phyloP scores from a whole-genome alignment of 2,888 invertebrate species.

The Scelioninae gen. 1 region DNA sequence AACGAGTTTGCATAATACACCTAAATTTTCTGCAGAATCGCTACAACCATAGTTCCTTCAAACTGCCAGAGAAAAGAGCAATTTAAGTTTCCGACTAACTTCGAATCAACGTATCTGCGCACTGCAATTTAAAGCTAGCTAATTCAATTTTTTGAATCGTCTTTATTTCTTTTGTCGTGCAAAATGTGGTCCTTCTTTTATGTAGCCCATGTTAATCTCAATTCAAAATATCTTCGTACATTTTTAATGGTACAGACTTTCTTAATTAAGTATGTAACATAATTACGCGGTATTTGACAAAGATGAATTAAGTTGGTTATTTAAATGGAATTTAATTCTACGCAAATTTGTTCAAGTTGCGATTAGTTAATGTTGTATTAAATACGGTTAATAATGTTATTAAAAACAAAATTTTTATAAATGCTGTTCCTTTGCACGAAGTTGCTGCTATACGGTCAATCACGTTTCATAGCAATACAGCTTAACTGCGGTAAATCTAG shows the following conservation, averaged over 20 bases:
- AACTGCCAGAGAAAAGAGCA: conserved; percentile 64
- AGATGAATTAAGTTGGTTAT: neutral
- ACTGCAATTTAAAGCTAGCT: conserved; percentile 61
- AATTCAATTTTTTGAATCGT: conserved; percentile 57
- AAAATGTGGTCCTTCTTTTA: conserved; percentile 15
- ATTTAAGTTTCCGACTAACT: conserved; percentile 72
- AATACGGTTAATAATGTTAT: too few relatives aligned
- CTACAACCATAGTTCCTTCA: conserved; percentile 49
- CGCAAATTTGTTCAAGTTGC: neutral
- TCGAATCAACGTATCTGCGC: conserved; percentile 68
- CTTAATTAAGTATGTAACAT: neutral
- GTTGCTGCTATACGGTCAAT: conserved; percentile 19
- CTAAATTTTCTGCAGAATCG: conserved; percentile 67
- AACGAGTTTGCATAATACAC: conserved; percentile 69
- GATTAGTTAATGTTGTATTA: neutral
- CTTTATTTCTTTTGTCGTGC: conserved; percentile 27
- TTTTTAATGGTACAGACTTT: conserved; percentile 6
- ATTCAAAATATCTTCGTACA: conserved; percentile 18
- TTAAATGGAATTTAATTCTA: neutral
- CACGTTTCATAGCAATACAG: conserved; percentile 20
- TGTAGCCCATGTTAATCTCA: neutral
- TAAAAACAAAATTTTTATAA: neutral
- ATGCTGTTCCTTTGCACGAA: conserved; percentile 3
- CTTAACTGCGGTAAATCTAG: conserved; percentile 18
- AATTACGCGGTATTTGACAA: neutral